Evolutionary conservation across 2,888 invertebrate genomes (phyloP), one percentile per base, ranked within the genome.

Genomic region (Metallyticus violacea): DNA sequence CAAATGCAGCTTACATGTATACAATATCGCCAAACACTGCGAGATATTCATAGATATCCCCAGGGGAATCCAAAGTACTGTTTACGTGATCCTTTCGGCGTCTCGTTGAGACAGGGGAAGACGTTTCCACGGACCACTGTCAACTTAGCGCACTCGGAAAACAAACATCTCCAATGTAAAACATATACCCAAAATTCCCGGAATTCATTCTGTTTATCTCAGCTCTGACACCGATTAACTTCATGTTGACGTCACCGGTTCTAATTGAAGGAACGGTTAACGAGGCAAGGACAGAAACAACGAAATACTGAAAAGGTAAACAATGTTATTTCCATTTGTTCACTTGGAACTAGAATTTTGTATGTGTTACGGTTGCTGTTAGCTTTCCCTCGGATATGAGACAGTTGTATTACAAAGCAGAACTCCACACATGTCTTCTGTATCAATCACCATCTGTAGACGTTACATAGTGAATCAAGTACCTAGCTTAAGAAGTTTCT

Each of bases 21-120:
- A 83, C 77, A 83, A 77, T 83, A 77, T 77, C 40, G 83, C 83
- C 83, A 77, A 26, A 83, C 83, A 77, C 77, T 40, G 40, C 77
- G 22, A 77, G n/a, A 22, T 27, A 25, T 83, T 83, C 82, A 76
- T 29, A 83, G 77, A 26, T 29, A 83, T 26, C 25, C 28, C 26
- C 83, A 83, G 83, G 83, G 83, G 22, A 25, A 77, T 77, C 26
- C 83, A 77, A 83, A 77, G 30, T 30, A 62, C 15, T 62, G 40
- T 62, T 62, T 62, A 62, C 40, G 40, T 62, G 40, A 15, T 62
- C 40, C 40, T 62, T 15, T 62, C 40, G 40, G 40, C 40, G 2
- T 62, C 40, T 62, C 22, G 40, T 62, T 62, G 15, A 62, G 40
- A 62, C 15, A 6, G 4, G 40, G 15, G 40, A 62, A 62, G 3